Percentiles rank a stretch among this genome's conserved stretches.
phyloP scores from a whole-genome alignment of 1,140 invertebrate genomes.

The Whitmania pigra region DNA sequence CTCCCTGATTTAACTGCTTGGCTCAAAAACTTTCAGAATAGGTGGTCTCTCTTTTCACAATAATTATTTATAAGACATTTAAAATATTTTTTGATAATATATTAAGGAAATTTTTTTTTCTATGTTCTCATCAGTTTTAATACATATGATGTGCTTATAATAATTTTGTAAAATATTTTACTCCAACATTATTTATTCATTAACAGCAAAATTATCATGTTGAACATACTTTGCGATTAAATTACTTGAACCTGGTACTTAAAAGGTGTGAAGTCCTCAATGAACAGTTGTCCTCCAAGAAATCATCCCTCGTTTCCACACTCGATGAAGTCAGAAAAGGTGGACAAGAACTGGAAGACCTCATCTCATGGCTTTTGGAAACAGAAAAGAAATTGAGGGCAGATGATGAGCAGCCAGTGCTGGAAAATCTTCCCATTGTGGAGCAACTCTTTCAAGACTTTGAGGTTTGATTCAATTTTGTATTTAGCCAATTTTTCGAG shows the following conservation, averaged over 20 bases:
- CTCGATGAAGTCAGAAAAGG: conserved; percentile 48
- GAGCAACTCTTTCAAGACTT: conserved; percentile 65
- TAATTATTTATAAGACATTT: too few relatives aligned
- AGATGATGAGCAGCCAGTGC: conserved; percentile 71
- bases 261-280: conserved; percentile 61
- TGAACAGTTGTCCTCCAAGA: conserved; percentile 49
- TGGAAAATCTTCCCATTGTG: conserved; percentile 73
- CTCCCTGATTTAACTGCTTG: too few relatives aligned
- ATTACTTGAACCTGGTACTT: conserved; percentile 92
- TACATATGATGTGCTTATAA: too few relatives aligned
- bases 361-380: conserved; percentile 78
- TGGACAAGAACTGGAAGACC: conserved; percentile 66
- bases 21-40: too few relatives aligned
- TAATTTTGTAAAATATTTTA: too few relatives aligned
- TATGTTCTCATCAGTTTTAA: too few relatives aligned
- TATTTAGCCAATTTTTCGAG: too few relatives aligned
- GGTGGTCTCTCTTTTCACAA: too few relatives aligned
- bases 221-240: conserved; percentile 33
- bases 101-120: too few relatives aligned
- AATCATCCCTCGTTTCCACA: conserved; percentile 65
- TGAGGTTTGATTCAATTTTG: conserved; percentile 32
- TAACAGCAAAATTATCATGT: too few relatives aligned
- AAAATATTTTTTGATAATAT: too few relatives aligned
- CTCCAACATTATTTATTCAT: too few relatives aligned
- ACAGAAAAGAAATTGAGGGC: conserved; percentile 70